Base-by-base conservation (phyloP, 2,113 vertebrate genomes). In the Pteruthius melanotis region DNA sequence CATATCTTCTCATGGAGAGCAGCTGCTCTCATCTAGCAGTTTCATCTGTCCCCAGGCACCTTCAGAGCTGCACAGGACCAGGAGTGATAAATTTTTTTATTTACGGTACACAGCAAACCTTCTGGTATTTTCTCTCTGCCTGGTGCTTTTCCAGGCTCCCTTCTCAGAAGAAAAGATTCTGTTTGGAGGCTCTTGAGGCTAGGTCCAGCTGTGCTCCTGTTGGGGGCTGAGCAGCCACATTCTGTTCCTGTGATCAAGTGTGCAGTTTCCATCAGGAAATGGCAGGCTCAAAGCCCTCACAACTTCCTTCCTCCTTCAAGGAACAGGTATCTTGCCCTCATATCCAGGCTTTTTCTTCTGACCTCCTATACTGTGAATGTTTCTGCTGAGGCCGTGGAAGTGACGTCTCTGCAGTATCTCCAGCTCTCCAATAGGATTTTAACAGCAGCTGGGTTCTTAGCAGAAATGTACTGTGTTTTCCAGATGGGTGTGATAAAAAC, bases 211-310 rank as follows among this genome's bases (percentile, higher is more conserved):
- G 7, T 12, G 54, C 28, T 74, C 28, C n/a, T 40, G 22, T 2
- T 10, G 15, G 15, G 13, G 28, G 24, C 35, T 0, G 2, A 45
- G 65, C 19, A 33, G 39, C 39, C 23, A 39, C 66, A 37, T 52
- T 70, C 66, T 12, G 0, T 30, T 39, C 14, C 0, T 7, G 35
- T 13, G 47, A 42, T 37, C 39, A 24, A 33, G 52, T 0, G 13
- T 27, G 70, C 33, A 21, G 49, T 27, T 74, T 35, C 57, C 57
- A 37, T 44, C 49, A 33, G 57, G 49, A 49, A 37, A 20, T 7
- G 44, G 60, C n/a, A 31, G 33, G 35, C 49, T 83, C 3, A 3
- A 42, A 68, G 4, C 21, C 44, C 50, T 45, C 9, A 3, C 3
- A 1, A 16, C 30, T 71, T 80, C 61, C 61, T 87, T 70, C 57